Evolutionary conservation across 1,140 invertebrate genomes (phyloP).

Genomic region (Pantala flavescens): DNA sequence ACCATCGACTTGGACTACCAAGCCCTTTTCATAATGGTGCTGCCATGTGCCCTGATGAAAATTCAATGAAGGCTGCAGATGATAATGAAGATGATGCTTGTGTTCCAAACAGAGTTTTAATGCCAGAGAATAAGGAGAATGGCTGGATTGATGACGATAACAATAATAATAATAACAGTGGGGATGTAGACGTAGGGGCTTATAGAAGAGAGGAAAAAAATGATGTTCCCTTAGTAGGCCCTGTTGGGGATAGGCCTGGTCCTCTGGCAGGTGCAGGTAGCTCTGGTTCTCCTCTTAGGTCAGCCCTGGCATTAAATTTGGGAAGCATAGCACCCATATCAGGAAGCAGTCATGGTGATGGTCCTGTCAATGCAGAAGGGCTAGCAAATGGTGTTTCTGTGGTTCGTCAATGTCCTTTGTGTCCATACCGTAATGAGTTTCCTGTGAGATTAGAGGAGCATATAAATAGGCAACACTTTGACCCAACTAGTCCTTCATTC

Average conservation of each 20-base stretch:
- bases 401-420: conserved; percentile 57
- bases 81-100: conserved; percentile 11
- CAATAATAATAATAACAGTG: conserved; percentile 36
- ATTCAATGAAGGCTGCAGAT: background rate
- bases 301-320: conserved; percentile 50
- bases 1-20: background rate
- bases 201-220: background rate
- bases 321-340: conserved; percentile 32
- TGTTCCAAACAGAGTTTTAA: background rate
- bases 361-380: background rate
- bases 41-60: background rate
- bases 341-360: background rate
- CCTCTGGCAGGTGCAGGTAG: conserved; percentile 29
- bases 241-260: conserved; percentile 14
- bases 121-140: conserved; percentile 24
- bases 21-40: background rate
- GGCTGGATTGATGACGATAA: conserved; percentile 37
- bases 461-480: conserved; percentile 73
- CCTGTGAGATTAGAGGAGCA: conserved; percentile 67
- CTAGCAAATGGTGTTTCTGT: background rate
- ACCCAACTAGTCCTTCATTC: conserved; percentile 64
- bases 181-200: background rate
- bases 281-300: conserved; percentile 48
- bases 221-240: background rate
- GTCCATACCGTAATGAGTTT: conserved; percentile 62